Evolutionary conservation across 2,888 invertebrate species (phyloP), one percentile per base, ranked within the genome.

Genomic region (Hyposoter didymator): DNA sequence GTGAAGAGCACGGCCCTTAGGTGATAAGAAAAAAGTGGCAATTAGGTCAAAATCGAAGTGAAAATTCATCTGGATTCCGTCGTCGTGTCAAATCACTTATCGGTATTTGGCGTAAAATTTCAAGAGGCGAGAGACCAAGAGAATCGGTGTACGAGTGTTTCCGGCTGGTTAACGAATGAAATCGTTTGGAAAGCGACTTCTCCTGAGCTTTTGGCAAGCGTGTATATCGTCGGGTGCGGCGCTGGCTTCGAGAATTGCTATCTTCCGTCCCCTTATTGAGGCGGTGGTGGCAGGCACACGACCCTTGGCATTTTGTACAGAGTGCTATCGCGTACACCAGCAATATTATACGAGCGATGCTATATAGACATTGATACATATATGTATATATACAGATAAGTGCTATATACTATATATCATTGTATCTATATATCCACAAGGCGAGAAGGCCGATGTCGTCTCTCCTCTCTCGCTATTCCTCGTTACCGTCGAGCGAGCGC

Each of bases 271-370:
- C 81, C 80, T 83, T 86, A 81, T 86, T 78, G 83, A 78, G 76
- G 72, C 84, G 64, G 52, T 59, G 75, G 74, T 52, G 78, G 66
- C 80, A 69, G 59, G 75, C 67, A 52, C 80, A 86, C 87, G 88
- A 91, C 90, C 90, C 89, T 89, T 91, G 90, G 90, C 90, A 90
- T 90, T 90, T 91, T 87, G 90, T 85, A 85, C 64, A 66, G 64
- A 72, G 75, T 52, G 67, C 83, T 78, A 85, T 85, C 80, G 82
- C 75, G 79, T 84, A 78, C 69, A 74, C 55, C 76, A 75, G 79
- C 80, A 62, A 73, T 52, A 84, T 84, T 80, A 74, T 72, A 82
- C 75, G 47, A 35, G 64, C 49, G 17, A 78, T 62, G 67, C 47
- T 79, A 62, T 62, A 73, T n/a, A 17, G 55, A 10, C 52, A 59